phyloP scores from a whole-genome alignment of 1,140 invertebrate species.

The Capitella teleta region DNA sequence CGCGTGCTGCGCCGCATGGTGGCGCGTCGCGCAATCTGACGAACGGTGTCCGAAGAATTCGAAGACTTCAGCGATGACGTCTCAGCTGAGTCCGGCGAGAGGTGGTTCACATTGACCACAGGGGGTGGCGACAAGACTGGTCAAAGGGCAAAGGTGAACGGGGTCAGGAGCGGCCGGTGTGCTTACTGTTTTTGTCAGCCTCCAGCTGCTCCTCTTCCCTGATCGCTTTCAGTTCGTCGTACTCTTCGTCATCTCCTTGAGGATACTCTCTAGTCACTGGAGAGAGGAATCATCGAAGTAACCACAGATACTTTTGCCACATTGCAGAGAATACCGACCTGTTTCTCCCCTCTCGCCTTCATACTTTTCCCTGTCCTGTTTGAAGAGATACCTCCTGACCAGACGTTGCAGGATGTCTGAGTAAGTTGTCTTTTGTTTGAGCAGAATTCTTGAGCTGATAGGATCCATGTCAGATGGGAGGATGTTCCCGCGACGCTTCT shows the following conservation, averaged over 20 bases:
- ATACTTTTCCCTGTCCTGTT: background rate
- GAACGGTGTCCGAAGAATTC: background rate
- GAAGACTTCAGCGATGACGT: background rate
- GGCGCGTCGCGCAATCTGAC: background rate
- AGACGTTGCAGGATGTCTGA: slow-evolving; percentile 3
- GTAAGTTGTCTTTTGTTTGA: background rate
- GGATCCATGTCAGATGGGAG: background rate
- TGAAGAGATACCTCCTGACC: slow-evolving; percentile 2
- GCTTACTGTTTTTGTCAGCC: background rate
- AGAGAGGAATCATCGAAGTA: background rate
- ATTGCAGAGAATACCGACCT: background rate
- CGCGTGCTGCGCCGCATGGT: background rate
- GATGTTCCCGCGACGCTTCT: background rate
- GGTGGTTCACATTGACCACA: no score
- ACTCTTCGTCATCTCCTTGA: background rate
- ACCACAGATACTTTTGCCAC: background rate
- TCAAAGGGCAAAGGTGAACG: background rate
- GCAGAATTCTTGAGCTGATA: background rate
- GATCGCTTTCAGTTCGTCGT: background rate
- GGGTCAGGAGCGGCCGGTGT: background rate
- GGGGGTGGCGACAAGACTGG: background rate
- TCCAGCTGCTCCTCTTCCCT: background rate
- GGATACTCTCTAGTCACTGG: background rate
- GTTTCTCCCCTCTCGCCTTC: background rate
- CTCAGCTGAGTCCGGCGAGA: background rate